A percentile compares a stretch with the other conserved stretches of the same genome.
phyloP scores from a whole-genome alignment of 2,113 vertebrate species.

The Anhinga anhinga region DNA sequence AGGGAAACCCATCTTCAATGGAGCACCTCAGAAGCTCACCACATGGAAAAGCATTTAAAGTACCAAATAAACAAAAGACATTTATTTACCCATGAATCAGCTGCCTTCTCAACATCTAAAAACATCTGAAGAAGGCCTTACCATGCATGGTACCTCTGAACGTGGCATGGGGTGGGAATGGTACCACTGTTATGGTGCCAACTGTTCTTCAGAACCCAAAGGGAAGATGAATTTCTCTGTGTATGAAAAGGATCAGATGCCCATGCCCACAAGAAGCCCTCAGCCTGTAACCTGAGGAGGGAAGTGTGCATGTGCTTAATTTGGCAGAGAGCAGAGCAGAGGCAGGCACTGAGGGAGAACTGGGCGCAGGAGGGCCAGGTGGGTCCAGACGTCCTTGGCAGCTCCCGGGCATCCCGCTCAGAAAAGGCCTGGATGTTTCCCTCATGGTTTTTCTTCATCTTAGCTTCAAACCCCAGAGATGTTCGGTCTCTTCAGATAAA shows the following conservation, averaged over 20 bases:
- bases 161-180: neutral
- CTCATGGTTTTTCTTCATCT: neutral
- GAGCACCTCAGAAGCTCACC: neutral
- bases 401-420: neutral
- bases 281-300: fast-evolving
- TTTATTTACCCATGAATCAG: neutral
- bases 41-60: neutral
- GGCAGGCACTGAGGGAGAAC: conserved; percentile 49
- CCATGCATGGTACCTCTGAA: neutral
- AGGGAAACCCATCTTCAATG: neutral
- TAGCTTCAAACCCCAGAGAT: neutral
- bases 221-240: neutral
- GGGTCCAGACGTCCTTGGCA: neutral
- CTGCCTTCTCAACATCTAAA: neutral
- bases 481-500: neutral
- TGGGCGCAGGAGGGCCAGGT: conserved; percentile 56
- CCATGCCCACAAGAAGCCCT: neutral
- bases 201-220: neutral
- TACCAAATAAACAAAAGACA: neutral
- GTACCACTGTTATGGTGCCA: fast-evolving
- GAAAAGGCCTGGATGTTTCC: neutral
- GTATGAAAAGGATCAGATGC: fast-evolving
- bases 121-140: neutral
- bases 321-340: conserved; percentile 67
- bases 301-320: neutral